phyloP scores from a whole-genome alignment of 2,113 vertebrate genomes.

The Charadrius vociferus region DNA sequence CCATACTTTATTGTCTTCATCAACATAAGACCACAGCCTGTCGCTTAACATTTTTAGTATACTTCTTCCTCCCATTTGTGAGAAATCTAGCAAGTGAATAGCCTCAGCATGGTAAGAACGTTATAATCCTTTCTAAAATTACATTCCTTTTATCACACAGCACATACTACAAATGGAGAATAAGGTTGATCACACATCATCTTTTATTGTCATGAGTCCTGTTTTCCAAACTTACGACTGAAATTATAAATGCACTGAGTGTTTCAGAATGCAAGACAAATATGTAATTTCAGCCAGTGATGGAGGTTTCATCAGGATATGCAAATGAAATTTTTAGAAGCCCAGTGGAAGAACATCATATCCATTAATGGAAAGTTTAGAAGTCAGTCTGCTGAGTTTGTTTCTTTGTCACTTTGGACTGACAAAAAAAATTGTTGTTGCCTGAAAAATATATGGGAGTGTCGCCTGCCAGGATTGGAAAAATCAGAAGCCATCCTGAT shows the following conservation, averaged over 20 bases:
- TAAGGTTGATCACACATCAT: not conserved
- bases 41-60: not conserved
- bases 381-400: not conserved
- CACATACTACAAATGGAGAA: not conserved
- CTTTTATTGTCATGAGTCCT: not conserved
- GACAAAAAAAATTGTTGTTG: not conserved
- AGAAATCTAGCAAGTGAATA: not conserved
- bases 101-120: not conserved
- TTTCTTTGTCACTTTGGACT: not conserved
- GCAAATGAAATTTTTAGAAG: not conserved
- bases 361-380: not conserved
- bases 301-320: not conserved
- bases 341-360: not conserved
- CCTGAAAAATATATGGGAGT: not conserved
- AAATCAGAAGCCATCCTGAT: not conserved
- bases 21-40: not conserved
- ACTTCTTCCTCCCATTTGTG: not conserved
- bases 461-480: not conserved
- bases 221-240: not conserved
- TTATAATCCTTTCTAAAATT: not conserved
- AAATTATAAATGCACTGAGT: not conserved
- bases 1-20: not conserved
- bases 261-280: not conserved
- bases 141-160: not conserved
- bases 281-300: not conserved